Evolutionary conservation across 1,140 invertebrate genomes (phyloP).

Genomic region (Drosophila obscura): DNA sequence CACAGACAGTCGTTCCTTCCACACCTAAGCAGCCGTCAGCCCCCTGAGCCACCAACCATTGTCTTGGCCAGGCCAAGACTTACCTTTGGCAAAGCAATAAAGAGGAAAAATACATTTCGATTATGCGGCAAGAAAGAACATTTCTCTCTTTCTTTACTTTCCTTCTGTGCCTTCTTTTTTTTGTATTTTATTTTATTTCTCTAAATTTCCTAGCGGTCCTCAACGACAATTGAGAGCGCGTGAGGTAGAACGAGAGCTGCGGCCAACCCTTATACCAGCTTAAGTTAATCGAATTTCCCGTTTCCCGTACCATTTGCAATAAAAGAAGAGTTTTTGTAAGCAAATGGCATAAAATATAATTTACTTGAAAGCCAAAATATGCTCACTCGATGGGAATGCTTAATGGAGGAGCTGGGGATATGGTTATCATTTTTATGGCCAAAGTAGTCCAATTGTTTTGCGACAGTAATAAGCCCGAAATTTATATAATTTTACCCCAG

Average conservation of each 20-base stretch:
- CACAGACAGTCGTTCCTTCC: slow-evolving; percentile 3
- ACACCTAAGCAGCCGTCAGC: neutral
- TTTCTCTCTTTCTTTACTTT: slow-evolving; percentile 33
- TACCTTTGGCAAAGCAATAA: slow-evolving; percentile 63
- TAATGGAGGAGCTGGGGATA: slow-evolving; percentile 3
- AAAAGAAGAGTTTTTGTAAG: slow-evolving; percentile 41
- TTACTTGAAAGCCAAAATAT: slow-evolving; percentile 64
- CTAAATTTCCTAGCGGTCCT: slow-evolving; percentile 55
- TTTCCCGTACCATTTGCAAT: slow-evolving; percentile 43
- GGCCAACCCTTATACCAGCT: slow-evolving; percentile 42
- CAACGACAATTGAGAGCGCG: slow-evolving; percentile 65
- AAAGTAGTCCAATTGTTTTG: slow-evolving; percentile 44
- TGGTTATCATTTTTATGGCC: slow-evolving; percentile 48
- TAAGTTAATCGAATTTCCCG: slow-evolving; percentile 70
- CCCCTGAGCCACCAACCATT: neutral
- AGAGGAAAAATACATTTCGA: slow-evolving; percentile 74
- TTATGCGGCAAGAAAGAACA: slow-evolving; percentile 63
- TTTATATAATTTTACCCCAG: slow-evolving; percentile 40
- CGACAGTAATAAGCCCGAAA: slow-evolving; percentile 30
- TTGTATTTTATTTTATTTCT: slow-evolving; percentile 57
- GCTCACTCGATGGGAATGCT: slow-evolving; percentile 18
- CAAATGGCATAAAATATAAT: slow-evolving; percentile 71
- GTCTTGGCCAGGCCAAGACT: slow-evolving; percentile 13
- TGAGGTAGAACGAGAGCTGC: too few relatives aligned
- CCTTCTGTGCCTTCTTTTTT: slow-evolving; percentile 19